Conservation (phyloP, 1,140 invertebrate genomes). For the Eriocheir sinensis region DNA sequence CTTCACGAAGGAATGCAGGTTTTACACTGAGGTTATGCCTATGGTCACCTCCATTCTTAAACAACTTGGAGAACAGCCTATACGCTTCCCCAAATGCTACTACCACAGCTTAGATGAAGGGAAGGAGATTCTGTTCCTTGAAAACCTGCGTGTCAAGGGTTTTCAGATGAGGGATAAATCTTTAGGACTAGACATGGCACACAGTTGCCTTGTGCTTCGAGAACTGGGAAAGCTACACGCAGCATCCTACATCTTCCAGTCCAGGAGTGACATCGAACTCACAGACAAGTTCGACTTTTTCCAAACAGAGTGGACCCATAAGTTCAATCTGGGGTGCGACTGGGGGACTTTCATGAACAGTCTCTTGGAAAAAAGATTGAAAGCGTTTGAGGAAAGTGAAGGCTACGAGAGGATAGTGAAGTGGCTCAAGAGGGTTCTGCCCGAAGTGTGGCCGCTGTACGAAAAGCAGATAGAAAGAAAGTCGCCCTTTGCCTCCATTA, state of each 20-base stretch:
- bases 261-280: slow-evolving; percentile 43
- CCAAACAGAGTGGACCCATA: slow-evolving; percentile 60
- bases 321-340: slow-evolving; percentile 55
- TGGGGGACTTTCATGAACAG: slow-evolving; percentile 9
- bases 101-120: background rate
- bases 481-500: background rate
- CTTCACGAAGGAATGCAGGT: background rate
- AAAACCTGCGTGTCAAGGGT: background rate
- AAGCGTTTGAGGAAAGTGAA: slow-evolving; percentile 60
- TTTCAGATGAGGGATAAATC: background rate
- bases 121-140: slow-evolving; percentile 30
- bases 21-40: background rate
- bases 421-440: slow-evolving; percentile 56
- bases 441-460: slow-evolving; percentile 6
- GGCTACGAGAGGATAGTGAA: slow-evolving; percentile 41
- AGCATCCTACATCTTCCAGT: slow-evolving; percentile 20
- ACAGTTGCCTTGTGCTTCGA: background rate
- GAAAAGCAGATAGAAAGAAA: slow-evolving; percentile 36
- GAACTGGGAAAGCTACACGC: slow-evolving; percentile 43
- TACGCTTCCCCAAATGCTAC: background rate
- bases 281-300: slow-evolving; percentile 13
- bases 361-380: background rate
- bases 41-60: background rate
- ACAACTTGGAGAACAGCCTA: background rate
- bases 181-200: background rate